phyloP scores from a whole-genome alignment of 2,888 invertebrate genomes.

The Orthonychiurus folsomi region DNA sequence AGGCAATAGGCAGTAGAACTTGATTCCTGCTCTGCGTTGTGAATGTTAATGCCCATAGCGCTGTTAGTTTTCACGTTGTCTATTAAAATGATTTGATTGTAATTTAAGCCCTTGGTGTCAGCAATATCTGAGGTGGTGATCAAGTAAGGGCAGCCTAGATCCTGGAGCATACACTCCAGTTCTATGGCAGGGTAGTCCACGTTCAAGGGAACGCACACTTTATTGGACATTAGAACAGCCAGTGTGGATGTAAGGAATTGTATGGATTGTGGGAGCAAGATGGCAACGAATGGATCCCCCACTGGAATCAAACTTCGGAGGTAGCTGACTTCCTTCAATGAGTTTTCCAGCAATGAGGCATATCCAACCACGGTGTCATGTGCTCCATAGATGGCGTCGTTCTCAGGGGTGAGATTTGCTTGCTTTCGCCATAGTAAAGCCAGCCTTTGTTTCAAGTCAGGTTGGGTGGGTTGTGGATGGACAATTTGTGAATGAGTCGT shows the following conservation, averaged over 20 bases:
- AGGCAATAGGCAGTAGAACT: not conserved
- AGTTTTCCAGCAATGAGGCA: not conserved
- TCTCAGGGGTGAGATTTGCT: not conserved
- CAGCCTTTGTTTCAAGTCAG: not conserved
- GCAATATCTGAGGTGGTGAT: not conserved
- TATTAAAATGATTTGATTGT: not conserved
- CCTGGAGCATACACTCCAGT: not conserved
- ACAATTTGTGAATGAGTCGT: not conserved
- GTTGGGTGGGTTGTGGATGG: not conserved
- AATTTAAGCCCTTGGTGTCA: not conserved
- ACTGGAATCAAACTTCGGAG: not conserved
- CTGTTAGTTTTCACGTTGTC: not conserved
- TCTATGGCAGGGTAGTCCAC: not conserved
- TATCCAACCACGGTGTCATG: not conserved
- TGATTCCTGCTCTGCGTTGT: too few species aligned
- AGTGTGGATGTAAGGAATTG: not conserved
- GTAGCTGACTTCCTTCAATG: too few species aligned
- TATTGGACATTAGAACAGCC: not conserved
- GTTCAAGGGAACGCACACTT: conserved; percentile 1
- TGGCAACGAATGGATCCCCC: not conserved
- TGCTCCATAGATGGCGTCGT: not conserved
- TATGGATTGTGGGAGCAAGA: not conserved
- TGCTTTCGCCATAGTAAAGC: not conserved
- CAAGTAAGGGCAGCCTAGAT: not conserved
- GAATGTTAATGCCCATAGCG: too few species aligned